phyloP scores from a whole-genome alignment of 2,113 vertebrate species.

The Tragelaphus buxtoni region DNA sequence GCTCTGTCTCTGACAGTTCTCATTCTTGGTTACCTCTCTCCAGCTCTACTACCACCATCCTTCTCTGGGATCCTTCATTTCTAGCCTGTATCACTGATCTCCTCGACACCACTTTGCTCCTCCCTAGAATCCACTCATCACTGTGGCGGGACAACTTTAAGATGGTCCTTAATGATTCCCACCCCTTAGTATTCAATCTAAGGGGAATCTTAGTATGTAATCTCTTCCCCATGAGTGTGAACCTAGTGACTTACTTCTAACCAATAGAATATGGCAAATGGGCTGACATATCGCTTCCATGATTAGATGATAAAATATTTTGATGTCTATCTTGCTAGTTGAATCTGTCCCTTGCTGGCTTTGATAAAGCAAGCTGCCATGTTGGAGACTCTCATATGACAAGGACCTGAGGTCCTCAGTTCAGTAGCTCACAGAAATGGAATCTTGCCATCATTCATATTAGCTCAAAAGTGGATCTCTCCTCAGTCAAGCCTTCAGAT shows the following conservation, averaged over 20 bases:
- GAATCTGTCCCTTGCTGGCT: background rate
- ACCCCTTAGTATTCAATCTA: background rate
- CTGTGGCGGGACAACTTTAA: background rate
- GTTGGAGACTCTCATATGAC: background rate
- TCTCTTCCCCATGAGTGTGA: background rate
- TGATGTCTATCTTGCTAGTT: background rate
- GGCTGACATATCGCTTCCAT: background rate
- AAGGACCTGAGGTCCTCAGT: background rate
- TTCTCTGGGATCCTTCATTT: background rate
- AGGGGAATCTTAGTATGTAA: too few relatives aligned
- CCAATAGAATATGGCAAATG: background rate
- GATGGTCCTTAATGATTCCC: background rate
- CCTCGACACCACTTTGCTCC: background rate
- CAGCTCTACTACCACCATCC: background rate
- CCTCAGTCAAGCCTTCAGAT: background rate
- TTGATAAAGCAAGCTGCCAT: background rate
- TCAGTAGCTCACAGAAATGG: background rate
- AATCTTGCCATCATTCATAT: background rate
- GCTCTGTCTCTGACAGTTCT: background rate
- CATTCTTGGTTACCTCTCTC: background rate
- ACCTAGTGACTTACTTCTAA: background rate
- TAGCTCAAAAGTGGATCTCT: background rate
- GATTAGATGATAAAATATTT: background rate
- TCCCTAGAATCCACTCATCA: background rate
- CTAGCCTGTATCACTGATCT: background rate